A percentile compares a stretch with the other conserved stretches of the same genome.
Conservation (phyloP, 2,113 vertebrate species). For the Phyllopteryx taeniolatus region DNA sequence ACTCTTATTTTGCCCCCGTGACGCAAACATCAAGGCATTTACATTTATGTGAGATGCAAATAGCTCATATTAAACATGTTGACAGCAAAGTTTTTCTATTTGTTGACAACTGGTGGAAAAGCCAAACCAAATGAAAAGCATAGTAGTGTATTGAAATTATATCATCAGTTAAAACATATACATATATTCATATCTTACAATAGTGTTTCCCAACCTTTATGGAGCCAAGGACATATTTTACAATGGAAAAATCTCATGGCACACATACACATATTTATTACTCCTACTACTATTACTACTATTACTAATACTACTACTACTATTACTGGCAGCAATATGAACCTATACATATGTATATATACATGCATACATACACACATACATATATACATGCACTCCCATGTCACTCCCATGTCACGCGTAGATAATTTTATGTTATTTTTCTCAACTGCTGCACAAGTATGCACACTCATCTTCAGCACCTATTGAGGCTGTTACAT, state of each 20-base stretch:
- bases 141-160: neutral
- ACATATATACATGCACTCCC: constrained; percentile 13
- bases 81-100: neutral
- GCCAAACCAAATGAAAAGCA: neutral
- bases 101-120: neutral
- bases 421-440: constrained; percentile 37
- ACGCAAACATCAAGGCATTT: neutral
- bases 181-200: neutral
- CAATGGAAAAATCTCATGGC: neutral
- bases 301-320: no score
- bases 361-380: neutral
- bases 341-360: no score
- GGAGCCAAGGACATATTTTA: neutral
- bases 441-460: constrained; percentile 32
- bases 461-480: constrained; percentile 27
- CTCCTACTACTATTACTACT: no score
- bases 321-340: no score
- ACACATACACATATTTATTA: no score
- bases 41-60: constrained; percentile 9
- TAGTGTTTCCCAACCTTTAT: neutral
- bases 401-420: constrained; percentile 11
- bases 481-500: constrained; percentile 51
- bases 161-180: neutral
- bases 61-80: neutral
- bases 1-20: constrained; percentile 15